Evolutionary conservation across 2,797 vertebrate genomes (phyloP), one percentile per base, ranked within the genome.

Genomic region (Fistularia commersonii): DNA sequence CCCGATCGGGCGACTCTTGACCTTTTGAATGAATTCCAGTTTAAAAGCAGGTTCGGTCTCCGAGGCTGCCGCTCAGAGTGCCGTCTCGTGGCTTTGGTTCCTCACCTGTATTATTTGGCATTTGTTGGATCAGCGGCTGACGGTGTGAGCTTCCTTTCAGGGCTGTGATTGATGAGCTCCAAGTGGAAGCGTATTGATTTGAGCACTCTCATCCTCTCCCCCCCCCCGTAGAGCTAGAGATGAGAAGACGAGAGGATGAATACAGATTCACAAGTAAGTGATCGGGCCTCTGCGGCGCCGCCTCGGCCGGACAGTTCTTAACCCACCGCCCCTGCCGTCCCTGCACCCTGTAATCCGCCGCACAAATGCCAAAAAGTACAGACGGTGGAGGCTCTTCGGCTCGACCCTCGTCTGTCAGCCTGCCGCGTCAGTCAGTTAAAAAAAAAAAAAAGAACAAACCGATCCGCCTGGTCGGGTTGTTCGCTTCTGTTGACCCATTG

Each of bases 201-300:
- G 66, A 84, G 83, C 58, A 81, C 79, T 87, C 74, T 93, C 87
- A 88, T 91, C 92, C 88, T 91, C 88, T 94, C 86, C 92, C 83
- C 91, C n/a, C n/a, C n/a, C n/a, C n/a, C n/a, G 72, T 94, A 99
- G 96, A 99, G 84, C 91, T 97, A 93, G 96, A 98, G 89, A 95
- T 98, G 89, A 95, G 95, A 96, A 94, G 96, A 94, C 94, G 95
- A 86, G 96, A 99, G 90, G 96, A 98, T 95, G 96, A 99, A 86
- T 98, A 98, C 94, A 95, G 94, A 92, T 97, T 99, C 89, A 96
- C 96, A 96, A 98, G 96, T 99, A 95, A 97, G 96, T 97, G 84
- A 76, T 68, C 70, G 79, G 83, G 75, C 12, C 36, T 11, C 38
- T 31, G 11, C n/a, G n/a, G n/a, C n/a, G n/a, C n/a, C n/a, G n/a